Percentiles rank a stretch among this genome's conserved stretches.
Conservation (phyloP, 2,113 vertebrate genomes). For the Cathartes aura region DNA sequence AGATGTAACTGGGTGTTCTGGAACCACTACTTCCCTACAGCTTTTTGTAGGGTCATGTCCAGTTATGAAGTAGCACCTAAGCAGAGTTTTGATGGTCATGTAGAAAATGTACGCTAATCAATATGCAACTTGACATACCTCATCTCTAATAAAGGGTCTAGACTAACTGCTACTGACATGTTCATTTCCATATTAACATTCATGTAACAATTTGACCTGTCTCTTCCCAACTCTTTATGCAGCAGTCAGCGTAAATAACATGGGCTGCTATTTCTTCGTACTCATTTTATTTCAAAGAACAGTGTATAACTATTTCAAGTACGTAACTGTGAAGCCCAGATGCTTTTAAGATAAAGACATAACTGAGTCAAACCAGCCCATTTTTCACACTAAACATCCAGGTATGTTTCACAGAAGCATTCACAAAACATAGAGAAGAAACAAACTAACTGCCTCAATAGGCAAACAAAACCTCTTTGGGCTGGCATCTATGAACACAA, state of each 20-base stretch:
- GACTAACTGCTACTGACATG: not conserved
- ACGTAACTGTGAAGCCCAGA: not conserved
- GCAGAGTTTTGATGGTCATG: fast-evolving
- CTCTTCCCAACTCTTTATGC: not conserved
- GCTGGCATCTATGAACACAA: not conserved
- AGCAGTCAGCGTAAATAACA: not conserved
- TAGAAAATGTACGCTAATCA: fast-evolving
- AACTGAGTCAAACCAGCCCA: not conserved
- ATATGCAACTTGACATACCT: not conserved
- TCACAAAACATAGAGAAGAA: not conserved
- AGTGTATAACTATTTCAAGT: not conserved
- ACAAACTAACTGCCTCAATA: not conserved
- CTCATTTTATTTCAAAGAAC: not conserved
- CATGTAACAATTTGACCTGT: fast-evolving
- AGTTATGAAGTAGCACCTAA: fast-evolving
- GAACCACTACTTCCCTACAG: not conserved
- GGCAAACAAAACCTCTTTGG: not conserved
- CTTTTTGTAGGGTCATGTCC: fast-evolving
- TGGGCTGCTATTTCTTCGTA: fast-evolving
- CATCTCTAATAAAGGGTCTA: not conserved
- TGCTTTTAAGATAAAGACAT: not conserved
- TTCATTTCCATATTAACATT: not conserved
- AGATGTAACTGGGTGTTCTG: not conserved
- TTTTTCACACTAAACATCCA: not conserved
- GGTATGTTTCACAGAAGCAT: not conserved